Evolutionary conservation across 2,797 vertebrate genomes (phyloP).

Genomic region (Halcyon leucocephala): DNA sequence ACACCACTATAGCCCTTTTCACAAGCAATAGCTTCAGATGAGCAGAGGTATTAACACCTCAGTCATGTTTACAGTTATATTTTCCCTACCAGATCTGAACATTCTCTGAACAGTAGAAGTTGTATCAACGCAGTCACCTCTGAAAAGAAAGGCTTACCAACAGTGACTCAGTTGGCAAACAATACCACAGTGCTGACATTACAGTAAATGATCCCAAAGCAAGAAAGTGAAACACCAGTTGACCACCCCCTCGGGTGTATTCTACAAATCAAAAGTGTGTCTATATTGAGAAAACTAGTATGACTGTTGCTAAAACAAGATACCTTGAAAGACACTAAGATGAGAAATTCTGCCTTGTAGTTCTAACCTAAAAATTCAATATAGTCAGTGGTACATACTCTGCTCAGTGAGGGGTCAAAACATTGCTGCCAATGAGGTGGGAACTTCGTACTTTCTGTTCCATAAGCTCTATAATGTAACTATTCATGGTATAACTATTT

Average conservation of each 20-base stretch:
- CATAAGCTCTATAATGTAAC: not conserved
- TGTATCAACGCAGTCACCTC: not conserved
- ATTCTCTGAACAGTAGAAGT: not conserved
- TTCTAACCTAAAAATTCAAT: not conserved
- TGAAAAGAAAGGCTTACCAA: not conserved
- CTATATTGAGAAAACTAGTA: not conserved
- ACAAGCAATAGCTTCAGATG: not conserved
- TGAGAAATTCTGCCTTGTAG: not conserved
- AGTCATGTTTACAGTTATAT: not conserved
- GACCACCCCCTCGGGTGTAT: not conserved
- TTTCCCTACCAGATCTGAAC: not conserved
- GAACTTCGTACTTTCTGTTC: not conserved
- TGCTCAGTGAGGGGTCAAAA: not conserved
- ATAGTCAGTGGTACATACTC: accelerated
- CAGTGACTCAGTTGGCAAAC: not conserved
- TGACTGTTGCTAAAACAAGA: not conserved
- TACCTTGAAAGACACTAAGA: not conserved
- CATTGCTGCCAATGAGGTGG: not conserved
- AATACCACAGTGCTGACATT: not conserved
- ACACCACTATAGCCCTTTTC: not conserved
- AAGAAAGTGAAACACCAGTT: not conserved
- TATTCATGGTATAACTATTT: no score
- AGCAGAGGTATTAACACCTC: not conserved
- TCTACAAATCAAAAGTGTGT: not conserved
- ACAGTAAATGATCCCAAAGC: not conserved